Evolutionary conservation across 1,140 invertebrate species (phyloP), one percentile per base, ranked within the genome.

Genomic region (Drosophila burlai): DNA sequence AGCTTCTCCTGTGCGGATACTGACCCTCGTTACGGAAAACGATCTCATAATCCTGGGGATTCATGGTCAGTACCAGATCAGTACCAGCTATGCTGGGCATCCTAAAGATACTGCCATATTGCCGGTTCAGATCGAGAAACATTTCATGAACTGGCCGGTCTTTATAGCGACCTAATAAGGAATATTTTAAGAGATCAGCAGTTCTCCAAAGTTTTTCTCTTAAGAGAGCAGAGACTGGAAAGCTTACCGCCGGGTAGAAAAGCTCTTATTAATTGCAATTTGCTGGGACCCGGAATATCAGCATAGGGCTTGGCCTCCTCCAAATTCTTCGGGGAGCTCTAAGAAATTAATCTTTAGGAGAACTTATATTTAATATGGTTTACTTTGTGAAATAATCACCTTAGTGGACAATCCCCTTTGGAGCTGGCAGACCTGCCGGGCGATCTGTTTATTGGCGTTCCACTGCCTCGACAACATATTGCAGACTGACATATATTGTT

Each of bases 221-320:
- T 16, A 36, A 57, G 49, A 74, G 45, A 52, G 18, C 21, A 26
- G 16, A 18, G 9, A 18, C 16, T 29, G 47, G 40, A 58, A 49
- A 80, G 76, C 68, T 69, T 62, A 78, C 92, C 92, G 9, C 92
- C 90, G 15, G 92, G 92, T 21, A 92, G 38, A 57, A 92, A 81
- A 55, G 68, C 76, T 52, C 77, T 36, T 13, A 92, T 38, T 18
- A 93, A 64, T 26, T 77, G 46, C 8, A 92, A 66, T 64, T 52
- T 80, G 26, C 47, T 79, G n/a, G 81, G 81, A 13, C 81, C 80
- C 10, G 92, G 92, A 36, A 93, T 40, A 24, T 81, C 79, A 2
- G 63, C 50, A 64, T 80, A 93, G 15, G 91, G 84, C 21, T 80
- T 87, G 1, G 91, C 84, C 58, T 77, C 64, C 24, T 76, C 76